phyloP scores from a whole-genome alignment of 2,888 invertebrate genomes.

The Pandemis corylana region DNA sequence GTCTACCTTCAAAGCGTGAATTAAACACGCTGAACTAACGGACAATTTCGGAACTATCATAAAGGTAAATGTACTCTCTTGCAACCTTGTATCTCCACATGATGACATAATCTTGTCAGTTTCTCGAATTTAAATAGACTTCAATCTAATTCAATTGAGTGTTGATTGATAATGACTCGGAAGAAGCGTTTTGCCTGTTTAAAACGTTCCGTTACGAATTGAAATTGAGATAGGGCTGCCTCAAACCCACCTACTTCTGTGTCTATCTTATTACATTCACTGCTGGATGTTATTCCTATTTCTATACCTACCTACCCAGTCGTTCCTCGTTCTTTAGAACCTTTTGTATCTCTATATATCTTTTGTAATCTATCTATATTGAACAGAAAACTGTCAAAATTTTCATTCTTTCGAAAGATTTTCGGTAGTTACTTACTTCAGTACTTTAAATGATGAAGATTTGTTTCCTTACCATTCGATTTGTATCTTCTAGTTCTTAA shows the following conservation, averaged over 20 bases:
- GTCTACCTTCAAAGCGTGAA: background rate
- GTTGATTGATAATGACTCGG: constrained; percentile 22
- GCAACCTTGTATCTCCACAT: background rate
- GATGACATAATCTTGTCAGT: constrained; percentile 19
- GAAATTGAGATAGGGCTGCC: background rate
- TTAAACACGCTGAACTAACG: background rate
- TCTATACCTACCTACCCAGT: no score
- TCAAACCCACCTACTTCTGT: no score
- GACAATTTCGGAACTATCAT: background rate
- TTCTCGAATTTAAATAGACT: constrained; percentile 4
- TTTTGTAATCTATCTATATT: no score
- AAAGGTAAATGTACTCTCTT: background rate
- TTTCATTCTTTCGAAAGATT: no score
- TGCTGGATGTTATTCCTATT: background rate
- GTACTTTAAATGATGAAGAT: no score
- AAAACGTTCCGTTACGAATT: background rate
- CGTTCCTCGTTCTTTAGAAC: no score
- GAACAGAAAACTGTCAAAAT: no score
- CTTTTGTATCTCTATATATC: no score
- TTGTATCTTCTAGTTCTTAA: no score
- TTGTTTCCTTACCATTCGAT: no score
- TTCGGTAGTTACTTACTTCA: no score
- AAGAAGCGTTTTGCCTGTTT: constrained; percentile 18
- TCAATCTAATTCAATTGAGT: constrained; percentile 28
- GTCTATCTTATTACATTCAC: background rate